Conservation (phyloP, 2,888 invertebrate genomes). For the Sinhomidia bicolor region DNA sequence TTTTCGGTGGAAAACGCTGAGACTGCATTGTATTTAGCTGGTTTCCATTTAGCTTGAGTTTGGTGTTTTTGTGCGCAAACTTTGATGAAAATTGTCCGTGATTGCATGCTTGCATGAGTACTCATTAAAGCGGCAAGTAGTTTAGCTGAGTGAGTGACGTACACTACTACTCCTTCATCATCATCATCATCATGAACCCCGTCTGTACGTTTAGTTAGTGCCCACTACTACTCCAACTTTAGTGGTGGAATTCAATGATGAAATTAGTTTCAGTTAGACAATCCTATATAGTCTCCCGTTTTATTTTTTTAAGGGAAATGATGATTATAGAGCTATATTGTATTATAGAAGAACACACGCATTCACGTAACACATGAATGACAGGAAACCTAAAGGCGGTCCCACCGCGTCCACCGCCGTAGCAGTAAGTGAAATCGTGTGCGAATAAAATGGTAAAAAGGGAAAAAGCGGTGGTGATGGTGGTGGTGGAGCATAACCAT, state of each 20-base stretch:
- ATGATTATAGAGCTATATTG: background rate
- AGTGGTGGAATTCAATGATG: background rate
- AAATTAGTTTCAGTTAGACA: slow-evolving; percentile 48
- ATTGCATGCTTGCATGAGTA: slow-evolving; percentile 61
- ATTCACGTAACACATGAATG: background rate
- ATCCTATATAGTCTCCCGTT: background rate
- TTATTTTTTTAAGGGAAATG: background rate
- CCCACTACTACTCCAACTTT: background rate
- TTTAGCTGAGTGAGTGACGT: slow-evolving; percentile 25
- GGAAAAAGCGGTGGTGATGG: too few relatives aligned
- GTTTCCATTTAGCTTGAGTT: background rate
- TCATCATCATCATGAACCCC: background rate
- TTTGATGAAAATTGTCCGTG: slow-evolving; percentile 50
- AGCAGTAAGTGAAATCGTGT: background rate
- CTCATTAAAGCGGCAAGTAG: slow-evolving; percentile 16
- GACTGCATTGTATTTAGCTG: background rate
- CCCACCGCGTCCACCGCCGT: background rate
- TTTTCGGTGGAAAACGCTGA: background rate
- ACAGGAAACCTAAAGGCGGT: slow-evolving; percentile 31
- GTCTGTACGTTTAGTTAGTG: background rate
- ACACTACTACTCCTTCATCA: background rate
- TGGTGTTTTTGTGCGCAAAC: background rate
- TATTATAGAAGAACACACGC: background rate
- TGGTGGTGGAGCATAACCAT: background rate
- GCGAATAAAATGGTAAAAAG: background rate